Evolutionary conservation across 2,888 invertebrate species (phyloP), one percentile per base, ranked within the genome.

Genomic region (Fabriciana adippe): DNA sequence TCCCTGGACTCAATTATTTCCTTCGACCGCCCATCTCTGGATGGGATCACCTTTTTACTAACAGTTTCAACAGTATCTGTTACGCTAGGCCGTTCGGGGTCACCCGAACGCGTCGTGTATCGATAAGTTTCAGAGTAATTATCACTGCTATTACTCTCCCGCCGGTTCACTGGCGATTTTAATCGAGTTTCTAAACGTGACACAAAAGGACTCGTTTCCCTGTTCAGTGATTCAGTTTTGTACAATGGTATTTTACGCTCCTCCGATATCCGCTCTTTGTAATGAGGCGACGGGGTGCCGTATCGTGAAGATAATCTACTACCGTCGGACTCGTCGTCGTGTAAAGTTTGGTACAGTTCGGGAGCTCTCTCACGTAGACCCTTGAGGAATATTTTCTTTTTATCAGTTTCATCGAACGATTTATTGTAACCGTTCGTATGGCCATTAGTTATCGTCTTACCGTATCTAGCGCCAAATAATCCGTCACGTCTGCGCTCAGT

Each of bases 91-190:
- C 95, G 87, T 64, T 93, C 88, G 1, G 95, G 95, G 82, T 96
- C 94, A 67, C 94, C 95, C 11, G 94, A 94, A 71, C 94, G 93
- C 15, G 95, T 95, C 8, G 94, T 94, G 73, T 95, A 95, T 78
- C 95, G 94, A 78, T 95, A 95, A 0, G 95, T 95, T 84, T 96
- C 95, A 1, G 95, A 95, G 81, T 93, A 96, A 79, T 95, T 95
- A 72, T 95, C 95, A 72, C 94, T 95, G 74, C 94, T 95, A 75
- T 94, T 94, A 78, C 94, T 95, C 26, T 95, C 95, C 65, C 95
- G 93, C 67, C 96, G 89, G 57, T 94, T 88, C 67, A 88, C 85
- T 6, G 93, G 91, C 1, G 91, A 85, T 77, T 93, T 93, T 70
- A 93, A 80, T 75, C 91, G 88, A 21, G 88, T 83, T 68, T 92